Percentiles rank a stretch among this genome's conserved stretches.
Conservation (phyloP, 2,113 vertebrate species). For the Eubucco bourcierii region DNA sequence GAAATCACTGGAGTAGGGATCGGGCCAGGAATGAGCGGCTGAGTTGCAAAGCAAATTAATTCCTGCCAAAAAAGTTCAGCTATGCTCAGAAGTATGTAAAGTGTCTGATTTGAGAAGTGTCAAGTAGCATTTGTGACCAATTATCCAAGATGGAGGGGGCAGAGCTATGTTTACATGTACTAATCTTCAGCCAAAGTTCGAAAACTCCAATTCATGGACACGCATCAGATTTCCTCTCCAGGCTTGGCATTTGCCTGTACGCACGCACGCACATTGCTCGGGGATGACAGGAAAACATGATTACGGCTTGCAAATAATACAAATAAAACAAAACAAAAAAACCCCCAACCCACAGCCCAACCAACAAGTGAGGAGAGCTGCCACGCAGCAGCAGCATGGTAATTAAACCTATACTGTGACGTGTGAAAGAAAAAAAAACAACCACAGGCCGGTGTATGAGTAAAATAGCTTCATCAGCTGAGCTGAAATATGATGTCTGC, state of each 20-base stretch:
- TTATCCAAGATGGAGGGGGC: conserved; percentile 76
- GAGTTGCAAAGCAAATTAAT: conserved; percentile 72
- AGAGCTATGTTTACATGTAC: conserved; percentile 73
- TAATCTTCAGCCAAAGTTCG: conserved; percentile 69
- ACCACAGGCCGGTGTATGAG: not conserved
- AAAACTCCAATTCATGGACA: conserved; percentile 64
- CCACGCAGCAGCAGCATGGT: not conserved
- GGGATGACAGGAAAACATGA: conserved; percentile 49
- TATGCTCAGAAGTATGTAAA: conserved; percentile 77
- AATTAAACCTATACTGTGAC: not conserved
- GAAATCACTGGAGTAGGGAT: conserved; percentile 47
- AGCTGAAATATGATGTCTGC: not conserved
- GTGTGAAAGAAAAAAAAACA: not conserved
- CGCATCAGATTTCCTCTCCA: conserved; percentile 49
- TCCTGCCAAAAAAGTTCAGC: conserved; percentile 76
- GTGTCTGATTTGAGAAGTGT: conserved; percentile 78
- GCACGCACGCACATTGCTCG: conserved; percentile 48
- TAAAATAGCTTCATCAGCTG: conserved; percentile 35
- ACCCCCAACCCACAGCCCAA: no score
- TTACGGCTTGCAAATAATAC: conserved; percentile 43
- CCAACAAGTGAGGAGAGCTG: not conserved
- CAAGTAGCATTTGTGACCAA: conserved; percentile 84
- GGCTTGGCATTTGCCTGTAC: conserved; percentile 55
- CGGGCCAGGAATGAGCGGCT: conserved; percentile 55
- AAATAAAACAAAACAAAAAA: not conserved